phyloP scores from a whole-genome alignment of 2,113 vertebrate species.

The Todiramphus saurophagus region DNA sequence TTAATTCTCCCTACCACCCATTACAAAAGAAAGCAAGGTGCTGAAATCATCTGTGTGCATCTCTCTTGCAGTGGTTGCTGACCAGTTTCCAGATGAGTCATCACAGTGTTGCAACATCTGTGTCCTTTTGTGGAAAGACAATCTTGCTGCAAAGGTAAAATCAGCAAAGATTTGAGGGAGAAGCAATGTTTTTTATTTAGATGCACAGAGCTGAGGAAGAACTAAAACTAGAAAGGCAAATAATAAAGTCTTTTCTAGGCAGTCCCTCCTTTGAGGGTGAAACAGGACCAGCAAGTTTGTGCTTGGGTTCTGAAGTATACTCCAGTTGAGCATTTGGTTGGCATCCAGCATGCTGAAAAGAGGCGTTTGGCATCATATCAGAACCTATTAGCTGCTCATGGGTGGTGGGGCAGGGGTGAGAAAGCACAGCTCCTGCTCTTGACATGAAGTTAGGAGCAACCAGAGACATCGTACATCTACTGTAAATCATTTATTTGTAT shows the following conservation, averaged over 20 bases:
- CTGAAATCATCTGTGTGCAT: neutral
- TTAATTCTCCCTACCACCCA: neutral
- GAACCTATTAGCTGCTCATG: neutral
- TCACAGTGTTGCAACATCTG: rapidly evolving
- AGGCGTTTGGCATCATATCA: neutral
- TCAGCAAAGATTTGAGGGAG: neutral
- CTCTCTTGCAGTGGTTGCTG: neutral
- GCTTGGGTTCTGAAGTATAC: neutral
- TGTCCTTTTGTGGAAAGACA: neutral
- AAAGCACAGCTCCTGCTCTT: neutral
- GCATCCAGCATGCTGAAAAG: neutral
- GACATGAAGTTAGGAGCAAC: neutral
- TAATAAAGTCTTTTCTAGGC: neutral
- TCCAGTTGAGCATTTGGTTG: neutral
- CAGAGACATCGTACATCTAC: neutral
- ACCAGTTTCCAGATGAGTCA: neutral
- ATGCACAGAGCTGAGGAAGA: neutral
- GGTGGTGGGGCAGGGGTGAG: neutral
- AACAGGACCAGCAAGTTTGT: neutral
- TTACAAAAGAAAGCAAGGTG: neutral
- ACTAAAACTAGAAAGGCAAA: neutral
- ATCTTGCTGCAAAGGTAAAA: too few relatives aligned
- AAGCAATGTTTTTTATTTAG: neutral
- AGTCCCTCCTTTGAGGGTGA: neutral
- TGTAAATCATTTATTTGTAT: neutral